Conservation (phyloP, 2,113 vertebrate genomes). For the Echinops telfairi region DNA sequence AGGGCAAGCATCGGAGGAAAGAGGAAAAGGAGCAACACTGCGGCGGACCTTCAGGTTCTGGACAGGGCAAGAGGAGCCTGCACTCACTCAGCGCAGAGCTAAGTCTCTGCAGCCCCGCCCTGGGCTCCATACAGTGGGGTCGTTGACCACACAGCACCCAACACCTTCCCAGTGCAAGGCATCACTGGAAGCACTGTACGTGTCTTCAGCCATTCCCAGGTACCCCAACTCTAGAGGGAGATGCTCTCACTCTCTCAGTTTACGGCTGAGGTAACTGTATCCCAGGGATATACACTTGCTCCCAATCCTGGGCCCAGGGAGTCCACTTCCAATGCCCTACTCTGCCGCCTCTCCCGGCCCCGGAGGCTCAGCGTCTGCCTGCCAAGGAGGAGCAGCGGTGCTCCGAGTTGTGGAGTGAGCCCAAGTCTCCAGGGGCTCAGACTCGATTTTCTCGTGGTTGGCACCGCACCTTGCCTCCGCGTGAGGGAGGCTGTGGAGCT, state of each 20-base stretch:
- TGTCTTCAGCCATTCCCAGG: not conserved
- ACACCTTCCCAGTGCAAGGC: rapidly evolving
- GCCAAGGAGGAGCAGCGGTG: not conserved
- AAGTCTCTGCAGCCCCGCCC: too few species aligned
- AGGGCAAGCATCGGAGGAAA: not conserved
- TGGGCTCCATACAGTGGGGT: too few species aligned
- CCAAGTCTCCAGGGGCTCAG: rapidly evolving
- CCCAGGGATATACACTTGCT: not conserved
- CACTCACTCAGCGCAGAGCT: not conserved
- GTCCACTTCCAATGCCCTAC: rapidly evolving
- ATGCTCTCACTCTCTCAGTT: not conserved
- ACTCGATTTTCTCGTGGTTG: not conserved
- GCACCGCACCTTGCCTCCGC: rapidly evolving
- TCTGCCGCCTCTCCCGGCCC: rapidly evolving
- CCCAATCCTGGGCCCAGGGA: not conserved
- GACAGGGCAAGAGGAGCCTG: not conserved
- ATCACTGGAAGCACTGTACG: rapidly evolving
- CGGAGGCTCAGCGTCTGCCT: not conserved
- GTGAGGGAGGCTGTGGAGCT: too few species aligned
- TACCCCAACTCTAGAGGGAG: not conserved
- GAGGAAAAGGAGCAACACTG: not conserved
- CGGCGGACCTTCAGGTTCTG: not conserved
- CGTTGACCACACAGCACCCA: too few species aligned
- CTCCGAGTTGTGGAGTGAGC: rapidly evolving
- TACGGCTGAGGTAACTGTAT: not conserved